Evolutionary conservation across 1,140 invertebrate species (phyloP).

Genomic region (Nylanderia fulva): DNA sequence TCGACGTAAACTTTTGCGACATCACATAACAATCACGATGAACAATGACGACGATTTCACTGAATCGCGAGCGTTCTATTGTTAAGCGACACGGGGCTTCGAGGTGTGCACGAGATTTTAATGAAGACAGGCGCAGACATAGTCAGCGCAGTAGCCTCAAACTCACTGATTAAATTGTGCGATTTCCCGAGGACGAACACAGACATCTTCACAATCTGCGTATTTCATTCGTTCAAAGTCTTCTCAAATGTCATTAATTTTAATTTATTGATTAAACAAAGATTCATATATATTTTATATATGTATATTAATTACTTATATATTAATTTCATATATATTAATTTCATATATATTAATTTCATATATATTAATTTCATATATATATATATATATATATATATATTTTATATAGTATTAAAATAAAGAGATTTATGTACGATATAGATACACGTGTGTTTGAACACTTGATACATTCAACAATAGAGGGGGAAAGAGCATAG

Average conservation of each 20-base stretch:
- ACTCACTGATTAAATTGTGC: slow-evolving; percentile 64
- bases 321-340: no score
- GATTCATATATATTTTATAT: background rate
- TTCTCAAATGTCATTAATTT: slow-evolving; percentile 2
- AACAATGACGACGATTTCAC: slow-evolving; percentile 32
- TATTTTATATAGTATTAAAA: slow-evolving; percentile 9
- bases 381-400: background rate
- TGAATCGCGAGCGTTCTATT: slow-evolving; percentile 40
- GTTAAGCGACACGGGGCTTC: slow-evolving; percentile 52
- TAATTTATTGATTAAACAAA: background rate
- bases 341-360: no score
- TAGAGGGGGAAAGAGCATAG: background rate
- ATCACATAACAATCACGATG: slow-evolving; percentile 18
- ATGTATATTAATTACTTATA: no score
- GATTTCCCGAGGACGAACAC: slow-evolving; percentile 51
- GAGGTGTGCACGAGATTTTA: slow-evolving; percentile 65
- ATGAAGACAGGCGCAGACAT: slow-evolving; percentile 54
- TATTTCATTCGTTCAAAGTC: slow-evolving; percentile 28
- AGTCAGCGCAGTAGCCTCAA: slow-evolving; percentile 64
- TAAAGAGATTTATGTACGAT: background rate
- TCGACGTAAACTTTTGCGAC: background rate
- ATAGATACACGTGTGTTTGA: slow-evolving; percentile 22
- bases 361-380: no score
- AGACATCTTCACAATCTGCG: background rate
- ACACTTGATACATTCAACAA: slow-evolving; percentile 1